A percentile compares a stretch with the other conserved stretches of the same genome.
Conservation (phyloP, 2,797 vertebrate genomes). For the Schizopygopsis pylzovi region DNA sequence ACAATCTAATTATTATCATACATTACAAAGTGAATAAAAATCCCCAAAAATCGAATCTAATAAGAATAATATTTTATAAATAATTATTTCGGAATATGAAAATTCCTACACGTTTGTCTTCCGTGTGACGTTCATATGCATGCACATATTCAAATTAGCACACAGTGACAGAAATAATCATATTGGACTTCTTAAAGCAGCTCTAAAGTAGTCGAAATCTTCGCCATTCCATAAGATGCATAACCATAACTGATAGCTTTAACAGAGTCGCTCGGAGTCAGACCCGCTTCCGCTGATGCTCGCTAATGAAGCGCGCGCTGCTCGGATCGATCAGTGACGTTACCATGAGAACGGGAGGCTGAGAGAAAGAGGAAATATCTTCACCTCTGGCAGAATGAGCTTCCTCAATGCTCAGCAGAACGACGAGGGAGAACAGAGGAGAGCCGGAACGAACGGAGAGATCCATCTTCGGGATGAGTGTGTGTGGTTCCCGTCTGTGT, state of each 20-base stretch:
- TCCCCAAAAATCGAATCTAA: neutral
- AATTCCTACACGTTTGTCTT: neutral
- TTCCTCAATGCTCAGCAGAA: conserved; percentile 59
- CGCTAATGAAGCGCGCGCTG: conserved; percentile 62
- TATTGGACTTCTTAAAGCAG: neutral
- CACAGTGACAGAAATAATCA: neutral
- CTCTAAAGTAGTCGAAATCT: neutral
- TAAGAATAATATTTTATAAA: neutral
- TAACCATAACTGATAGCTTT: neutral
- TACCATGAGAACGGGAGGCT: conserved; percentile 65
- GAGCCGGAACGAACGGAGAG: conserved; percentile 19
- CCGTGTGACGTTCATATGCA: neutral
- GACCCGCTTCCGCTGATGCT: conserved; percentile 20
- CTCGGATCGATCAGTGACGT: conserved; percentile 77
- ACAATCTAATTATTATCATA: neutral
- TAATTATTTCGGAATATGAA: neutral
- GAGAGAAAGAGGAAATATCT: conserved; percentile 56
- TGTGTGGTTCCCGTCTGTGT: conserved; percentile 58
- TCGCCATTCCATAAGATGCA: neutral
- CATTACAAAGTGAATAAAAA: neutral
- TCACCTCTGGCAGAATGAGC: conserved; percentile 61
- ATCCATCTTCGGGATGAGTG: conserved; percentile 28
- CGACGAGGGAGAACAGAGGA: conserved; percentile 33
- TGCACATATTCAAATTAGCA: neutral
- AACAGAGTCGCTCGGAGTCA: neutral